These are phyloP conservation scores for Parthenolecanium corni DNA, from an alignment of 2,888 invertebrate genomes.

Conservation along the genomic window DNA sequence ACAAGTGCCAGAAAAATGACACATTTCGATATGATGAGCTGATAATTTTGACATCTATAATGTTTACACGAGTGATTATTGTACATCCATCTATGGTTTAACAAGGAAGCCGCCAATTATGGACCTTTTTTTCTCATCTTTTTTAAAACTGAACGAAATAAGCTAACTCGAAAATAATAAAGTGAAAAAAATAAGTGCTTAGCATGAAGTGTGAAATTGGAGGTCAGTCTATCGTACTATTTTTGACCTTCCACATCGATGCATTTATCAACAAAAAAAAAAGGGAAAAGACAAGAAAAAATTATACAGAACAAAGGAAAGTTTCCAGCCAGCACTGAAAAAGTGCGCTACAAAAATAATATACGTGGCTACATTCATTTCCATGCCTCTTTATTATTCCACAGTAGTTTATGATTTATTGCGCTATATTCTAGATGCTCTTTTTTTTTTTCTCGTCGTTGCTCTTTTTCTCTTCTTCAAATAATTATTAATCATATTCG, in stretches of 20 bases:
- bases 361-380: constrained; percentile 17
- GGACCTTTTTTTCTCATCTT: no score
- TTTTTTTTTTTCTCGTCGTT: background rate
- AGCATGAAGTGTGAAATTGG: constrained; percentile 25
- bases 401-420: constrained; percentile 24
- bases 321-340: constrained; percentile 17
- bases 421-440: constrained; percentile 8
- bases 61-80: no score
- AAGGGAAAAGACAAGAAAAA: background rate
- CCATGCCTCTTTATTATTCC: constrained; percentile 22
- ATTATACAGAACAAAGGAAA: constrained; percentile 13
- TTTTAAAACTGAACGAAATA: no score
- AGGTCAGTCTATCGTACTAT: constrained; percentile 18
- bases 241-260: constrained; percentile 12
- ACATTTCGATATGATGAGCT: no score
- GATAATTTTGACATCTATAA: no score
- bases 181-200: background rate
- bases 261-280: constrained; percentile 14
- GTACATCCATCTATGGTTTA: no score
- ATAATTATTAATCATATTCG: constrained; percentile 24
- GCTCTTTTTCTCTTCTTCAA: constrained; percentile 17
- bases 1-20: no score
- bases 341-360: constrained; percentile 13
- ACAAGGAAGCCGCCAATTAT: no score
- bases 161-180: no score